phyloP scores from a whole-genome alignment of 2,888 invertebrate genomes.

The Zhengitettix transpicula region DNA sequence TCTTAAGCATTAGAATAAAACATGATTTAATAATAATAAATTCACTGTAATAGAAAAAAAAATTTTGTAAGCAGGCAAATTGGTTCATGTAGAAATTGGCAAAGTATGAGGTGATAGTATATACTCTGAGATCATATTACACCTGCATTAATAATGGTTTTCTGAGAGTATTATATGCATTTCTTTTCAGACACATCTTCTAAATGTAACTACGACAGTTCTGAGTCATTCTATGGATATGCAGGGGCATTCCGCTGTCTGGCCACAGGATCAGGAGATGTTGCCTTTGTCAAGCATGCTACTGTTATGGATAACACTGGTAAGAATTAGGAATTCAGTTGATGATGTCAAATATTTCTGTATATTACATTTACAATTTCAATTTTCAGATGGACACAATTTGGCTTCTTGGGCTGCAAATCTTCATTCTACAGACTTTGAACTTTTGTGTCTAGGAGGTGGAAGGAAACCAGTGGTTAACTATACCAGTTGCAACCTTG shows the following conservation, averaged over 20 bases:
- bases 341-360: background rate
- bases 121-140: too few species aligned
- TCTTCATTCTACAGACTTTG: constrained; percentile 33
- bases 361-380: background rate
- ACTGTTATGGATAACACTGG: constrained; percentile 66
- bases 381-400: constrained; percentile 36
- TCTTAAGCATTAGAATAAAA: too few species aligned
- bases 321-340: background rate
- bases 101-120: too few species aligned
- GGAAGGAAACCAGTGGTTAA: constrained; percentile 35
- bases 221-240: constrained; percentile 21
- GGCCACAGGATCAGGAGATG: constrained; percentile 87
- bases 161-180: too few species aligned
- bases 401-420: constrained; percentile 29
- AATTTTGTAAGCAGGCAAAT: too few species aligned
- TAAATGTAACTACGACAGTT: background rate
- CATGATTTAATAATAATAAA: too few species aligned
- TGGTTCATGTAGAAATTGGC: too few species aligned
- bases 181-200: background rate
- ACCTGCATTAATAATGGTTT: too few species aligned
- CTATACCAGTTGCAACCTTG: constrained; percentile 41
- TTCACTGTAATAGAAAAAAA: too few species aligned
- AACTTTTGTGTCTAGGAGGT: constrained; percentile 45
- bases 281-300: constrained; percentile 89
- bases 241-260: constrained; percentile 69